Percentiles rank a stretch among this genome's conserved stretches.
phyloP scores from a whole-genome alignment of 1,140 invertebrate genomes.

The Drosophila kohkoa region DNA sequence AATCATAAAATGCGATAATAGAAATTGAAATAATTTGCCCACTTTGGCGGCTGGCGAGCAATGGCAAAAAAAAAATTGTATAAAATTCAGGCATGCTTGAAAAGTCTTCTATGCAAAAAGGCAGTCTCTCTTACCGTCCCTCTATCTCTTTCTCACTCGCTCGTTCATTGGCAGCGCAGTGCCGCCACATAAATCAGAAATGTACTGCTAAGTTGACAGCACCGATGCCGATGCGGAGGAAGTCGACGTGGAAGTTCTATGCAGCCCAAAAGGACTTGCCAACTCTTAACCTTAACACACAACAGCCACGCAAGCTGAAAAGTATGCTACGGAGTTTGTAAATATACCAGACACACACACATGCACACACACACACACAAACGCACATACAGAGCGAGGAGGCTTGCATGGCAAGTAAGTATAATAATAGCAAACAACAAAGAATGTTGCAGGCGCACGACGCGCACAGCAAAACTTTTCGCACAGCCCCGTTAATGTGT shows the following conservation, averaged over 20 bases:
- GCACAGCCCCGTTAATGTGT: conserved; percentile 6
- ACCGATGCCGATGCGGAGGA: conserved; percentile 27
- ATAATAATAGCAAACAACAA: conserved; percentile 79
- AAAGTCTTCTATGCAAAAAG: conserved; percentile 47
- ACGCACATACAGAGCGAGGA: conserved; percentile 20
- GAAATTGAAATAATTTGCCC: conserved; percentile 83
- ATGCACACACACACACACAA: conserved; percentile 5
- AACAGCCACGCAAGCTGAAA: conserved; percentile 78
- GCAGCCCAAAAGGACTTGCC: conserved; percentile 45
- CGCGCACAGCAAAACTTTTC: conserved; percentile 67
- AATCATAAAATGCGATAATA: conserved; percentile 80
- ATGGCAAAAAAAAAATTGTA: conserved; percentile 9
- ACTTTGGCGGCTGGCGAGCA: conserved; percentile 60
- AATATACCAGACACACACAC: conserved; percentile 47
- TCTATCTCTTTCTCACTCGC: background rate
- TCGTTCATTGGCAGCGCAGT: conserved; percentile 5
- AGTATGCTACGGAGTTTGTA: conserved; percentile 69
- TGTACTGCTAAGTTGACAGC: conserved; percentile 71
- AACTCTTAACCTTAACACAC: conserved; percentile 74
- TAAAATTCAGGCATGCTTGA: conserved; percentile 28
- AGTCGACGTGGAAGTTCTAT: conserved; percentile 18
- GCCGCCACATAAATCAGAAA: conserved; percentile 77
- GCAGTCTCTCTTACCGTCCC: background rate
- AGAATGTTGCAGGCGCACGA: conserved; percentile 72
- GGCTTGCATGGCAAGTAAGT: conserved; percentile 54